Percentiles rank a stretch among this genome's conserved stretches.
These are phyloP conservation scores for Melanerpes aurifrons DNA, from an alignment of 2,113 vertebrate species.

Conservation along the genomic window DNA sequence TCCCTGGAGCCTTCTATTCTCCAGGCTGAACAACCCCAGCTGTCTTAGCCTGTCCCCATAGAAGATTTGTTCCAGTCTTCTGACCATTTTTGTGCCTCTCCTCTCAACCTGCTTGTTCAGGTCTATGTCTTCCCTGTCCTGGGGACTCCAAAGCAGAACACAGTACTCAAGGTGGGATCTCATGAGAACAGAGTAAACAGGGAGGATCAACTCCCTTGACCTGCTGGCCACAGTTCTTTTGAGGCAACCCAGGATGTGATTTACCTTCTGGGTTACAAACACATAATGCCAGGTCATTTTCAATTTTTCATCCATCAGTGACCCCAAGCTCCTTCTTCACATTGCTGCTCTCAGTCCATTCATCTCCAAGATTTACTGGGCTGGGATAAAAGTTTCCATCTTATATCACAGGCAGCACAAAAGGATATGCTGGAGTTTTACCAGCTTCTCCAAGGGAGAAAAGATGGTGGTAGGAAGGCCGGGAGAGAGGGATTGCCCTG, in stretches of 20 bases:
- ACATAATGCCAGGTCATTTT: neutral
- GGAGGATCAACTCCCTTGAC: accelerated
- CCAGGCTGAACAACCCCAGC: neutral
- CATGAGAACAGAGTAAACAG: accelerated
- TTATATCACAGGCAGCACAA: neutral
- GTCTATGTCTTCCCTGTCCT: neutral
- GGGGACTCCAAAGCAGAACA: neutral
- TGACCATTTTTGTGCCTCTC: neutral
- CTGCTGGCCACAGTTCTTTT: accelerated
- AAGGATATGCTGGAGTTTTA: neutral
- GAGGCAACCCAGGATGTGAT: neutral
- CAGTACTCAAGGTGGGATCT: neutral
- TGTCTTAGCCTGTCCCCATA: neutral
- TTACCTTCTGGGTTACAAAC: neutral
- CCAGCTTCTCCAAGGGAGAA: neutral
- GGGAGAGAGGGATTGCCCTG: neutral
- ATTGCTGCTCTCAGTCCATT: neutral
- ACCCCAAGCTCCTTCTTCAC: neutral
- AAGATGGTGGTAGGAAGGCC: neutral
- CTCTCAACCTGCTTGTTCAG: neutral
- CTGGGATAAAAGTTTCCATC: neutral
- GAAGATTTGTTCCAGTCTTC: neutral
- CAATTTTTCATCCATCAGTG: neutral
- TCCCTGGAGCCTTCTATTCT: neutral
- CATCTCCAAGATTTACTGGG: neutral